Percentiles rank a stretch among this genome's conserved stretches.
Evolutionary conservation across 2,113 vertebrate genomes (phyloP).

Genomic region (Burhinus bistriatus): DNA sequence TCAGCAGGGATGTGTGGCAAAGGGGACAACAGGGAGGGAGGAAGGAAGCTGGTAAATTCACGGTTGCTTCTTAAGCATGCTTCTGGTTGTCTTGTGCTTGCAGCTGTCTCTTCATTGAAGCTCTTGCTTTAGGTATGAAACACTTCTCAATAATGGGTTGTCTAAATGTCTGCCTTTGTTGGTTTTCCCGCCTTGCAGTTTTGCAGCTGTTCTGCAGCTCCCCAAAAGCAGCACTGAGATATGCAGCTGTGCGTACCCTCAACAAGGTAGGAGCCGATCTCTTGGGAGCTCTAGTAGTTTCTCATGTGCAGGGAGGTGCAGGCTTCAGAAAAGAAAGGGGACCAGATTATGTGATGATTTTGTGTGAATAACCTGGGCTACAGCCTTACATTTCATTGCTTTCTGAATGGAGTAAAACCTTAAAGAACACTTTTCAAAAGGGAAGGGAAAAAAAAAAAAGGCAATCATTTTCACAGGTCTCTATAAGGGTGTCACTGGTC

Average conservation of each 20-base stretch:
- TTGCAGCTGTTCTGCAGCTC: conserved; percentile 84
- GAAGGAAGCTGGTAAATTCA: not conserved
- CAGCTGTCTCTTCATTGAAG: not conserved
- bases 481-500: not conserved
- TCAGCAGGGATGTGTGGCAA: not conserved
- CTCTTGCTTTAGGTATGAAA: not conserved
- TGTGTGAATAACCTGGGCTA: not conserved
- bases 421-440: not conserved
- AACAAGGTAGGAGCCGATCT: conserved; percentile 74
- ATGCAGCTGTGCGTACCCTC: conserved; percentile 81
- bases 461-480: not conserved
- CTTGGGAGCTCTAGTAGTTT: not conserved
- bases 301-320: not conserved
- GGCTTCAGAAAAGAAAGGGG: not conserved
- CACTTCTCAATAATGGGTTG: not conserved
- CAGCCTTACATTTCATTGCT: not conserved
- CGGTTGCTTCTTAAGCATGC: not conserved
- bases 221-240: conserved; percentile 80
- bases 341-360: not conserved
- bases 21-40: not conserved
- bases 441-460: not conserved
- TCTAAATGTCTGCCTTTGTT: not conserved
- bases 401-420: not conserved
- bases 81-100: not conserved
- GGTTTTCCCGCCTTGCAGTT: conserved; percentile 66